Base-by-base conservation (phyloP, 2,113 vertebrate genomes). In the Proterorhinus semilunaris region DNA sequence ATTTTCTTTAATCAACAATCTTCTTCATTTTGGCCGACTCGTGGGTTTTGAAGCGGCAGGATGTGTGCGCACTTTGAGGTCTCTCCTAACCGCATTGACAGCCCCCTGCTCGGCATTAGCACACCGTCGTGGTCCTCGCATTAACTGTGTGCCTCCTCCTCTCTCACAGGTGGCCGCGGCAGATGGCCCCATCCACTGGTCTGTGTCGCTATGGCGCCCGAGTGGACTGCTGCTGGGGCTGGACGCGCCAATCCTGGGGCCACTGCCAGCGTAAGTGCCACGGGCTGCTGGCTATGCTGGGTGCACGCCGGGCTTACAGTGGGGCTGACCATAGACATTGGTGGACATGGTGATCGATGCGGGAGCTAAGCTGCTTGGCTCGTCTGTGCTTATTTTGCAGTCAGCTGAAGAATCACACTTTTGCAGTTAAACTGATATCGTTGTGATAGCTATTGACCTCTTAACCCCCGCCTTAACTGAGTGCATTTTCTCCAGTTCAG, bases 171-270 rank as follows among this genome's bases (percentile, higher is more conserved):
- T 99, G 96, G 97, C 93, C 95, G 58, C 92, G 95, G 69, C 97
- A 97, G 72, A 93, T 96, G 71, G 88, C 92, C 51, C 93, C 95
- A 0, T 93, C 96, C 8, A 75, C 89, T 36, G 97, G 98, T 72
- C 88, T 99, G 49, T 99, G 98, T 78, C 96, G 93, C 0, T 99
- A 96, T 27, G 98, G 96, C 5, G 90, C 90, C 76, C 92, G 95
- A 71, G 90, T 97, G 61, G 97, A 97, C 91, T 99, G 98, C 95
- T 99, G 98, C 93, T 99, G 97, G 98, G 98, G 97, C 76, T 99
- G 97, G 97, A 93, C 93, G 0, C 93, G 95, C 0, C 90, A 90
- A 68, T 90, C 96, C 71, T 97, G 96, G 96, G 95, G 95, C 78
- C 96, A 95, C 7, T 99, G 98, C 90, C 96, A 96, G 81, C 97